Base-by-base conservation (phyloP, 2,888 invertebrate species). In the Netelia inedita region DNA sequence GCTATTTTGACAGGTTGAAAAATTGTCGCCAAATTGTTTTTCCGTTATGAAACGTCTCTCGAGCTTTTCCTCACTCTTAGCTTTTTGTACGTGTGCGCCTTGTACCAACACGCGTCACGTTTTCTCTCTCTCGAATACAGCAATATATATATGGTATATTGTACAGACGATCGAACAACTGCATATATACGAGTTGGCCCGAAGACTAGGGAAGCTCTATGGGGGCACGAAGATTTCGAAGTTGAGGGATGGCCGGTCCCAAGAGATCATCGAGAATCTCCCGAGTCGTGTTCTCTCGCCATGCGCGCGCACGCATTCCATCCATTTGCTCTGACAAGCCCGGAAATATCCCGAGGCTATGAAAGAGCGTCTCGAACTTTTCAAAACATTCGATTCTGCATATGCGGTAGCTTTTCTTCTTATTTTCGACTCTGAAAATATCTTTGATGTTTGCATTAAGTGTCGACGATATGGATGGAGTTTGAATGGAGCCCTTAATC, bases 1-100 rank as follows among this genome's bases (percentile, higher is more conserved):
- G 86, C 87, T 90, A 88, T 90, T 91, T 91, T 90, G 90, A 91
- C 91, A 90, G 89, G 86, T 91, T 90, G 91, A 91, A 89, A 90
- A 89, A 90, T 91, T 90, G 90, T 89, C 88, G 86, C 88, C 88
- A 89, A 90, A 91, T 91, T 90, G 89, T 90, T 90, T 88, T 86
- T 81, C 83, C 75, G 85, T 87, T 88, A 83, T 83, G 86, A 86
- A 86, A 80, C 75, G 74, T 80, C 81, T 72, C 76, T 66, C 69
- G 76, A 76, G 82, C 74, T 83, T 87, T 83, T 69, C 75, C 75
- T 72, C 79, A 78, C 73, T 81, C 82, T 65, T 83, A 76, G 79
- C 73, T 61, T 75, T 28, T 66, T 79, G 28, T 73, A 66, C 57
- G 63, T 72, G 69, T 53, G 35, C 69, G 68, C 71, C 66, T 69